These are phyloP conservation scores for Spheniscus humboldti DNA, from an alignment of 2,797 vertebrate species.

Conservation along the genomic window DNA sequence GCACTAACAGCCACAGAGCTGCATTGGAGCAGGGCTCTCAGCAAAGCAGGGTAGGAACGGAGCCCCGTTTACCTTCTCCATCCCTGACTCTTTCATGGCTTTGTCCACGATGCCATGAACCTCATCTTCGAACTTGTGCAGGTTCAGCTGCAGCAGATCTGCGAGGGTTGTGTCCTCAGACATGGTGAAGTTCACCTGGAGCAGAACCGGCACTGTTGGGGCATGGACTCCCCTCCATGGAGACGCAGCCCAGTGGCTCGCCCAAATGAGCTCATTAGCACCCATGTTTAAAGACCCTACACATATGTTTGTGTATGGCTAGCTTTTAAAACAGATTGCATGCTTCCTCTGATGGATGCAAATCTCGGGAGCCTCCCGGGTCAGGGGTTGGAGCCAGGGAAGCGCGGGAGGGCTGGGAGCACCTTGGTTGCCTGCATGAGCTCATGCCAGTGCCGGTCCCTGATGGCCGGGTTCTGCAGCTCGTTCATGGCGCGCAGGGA, in stretches of 20 bases:
- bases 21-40: neutral
- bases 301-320: neutral
- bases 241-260: neutral
- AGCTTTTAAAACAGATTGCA: neutral
- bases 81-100: conserved; percentile 70
- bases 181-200: conserved; percentile 74
- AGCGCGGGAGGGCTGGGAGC: neutral
- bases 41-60: neutral
- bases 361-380: neutral
- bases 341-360: neutral
- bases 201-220: accelerated
- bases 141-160: conserved; percentile 71
- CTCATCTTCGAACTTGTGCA: conserved; percentile 73
- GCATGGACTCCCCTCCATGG: accelerated
- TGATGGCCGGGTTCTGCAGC: conserved; percentile 76
- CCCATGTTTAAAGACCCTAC: accelerated
- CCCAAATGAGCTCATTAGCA: neutral
- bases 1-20: neutral
- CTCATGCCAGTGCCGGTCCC: conserved; percentile 76
- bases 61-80: conserved; percentile 70
- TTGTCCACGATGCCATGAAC: conserved; percentile 75
- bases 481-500: conserved; percentile 69
- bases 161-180: conserved; percentile 68
- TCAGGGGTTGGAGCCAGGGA: neutral
- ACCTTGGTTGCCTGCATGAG: conserved; percentile 76